These are phyloP conservation scores for Vireo griseus DNA, from an alignment of 2,797 vertebrate genomes.

Conservation along the genomic window DNA sequence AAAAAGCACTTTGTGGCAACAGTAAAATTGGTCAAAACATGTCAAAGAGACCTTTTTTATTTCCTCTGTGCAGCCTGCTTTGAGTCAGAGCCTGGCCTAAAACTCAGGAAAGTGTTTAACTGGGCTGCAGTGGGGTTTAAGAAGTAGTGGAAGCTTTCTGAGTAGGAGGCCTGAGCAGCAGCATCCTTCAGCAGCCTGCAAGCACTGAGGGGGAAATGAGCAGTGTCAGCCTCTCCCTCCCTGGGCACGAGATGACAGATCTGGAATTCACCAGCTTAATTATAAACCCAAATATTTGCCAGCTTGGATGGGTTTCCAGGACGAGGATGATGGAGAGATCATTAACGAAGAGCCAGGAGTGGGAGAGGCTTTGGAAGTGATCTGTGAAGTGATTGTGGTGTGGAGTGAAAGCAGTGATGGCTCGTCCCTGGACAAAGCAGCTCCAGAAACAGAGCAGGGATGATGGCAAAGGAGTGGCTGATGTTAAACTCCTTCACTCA, in stretches of 20 bases:
- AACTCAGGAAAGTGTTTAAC: accelerated
- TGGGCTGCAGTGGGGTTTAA: not conserved
- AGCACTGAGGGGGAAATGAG: not conserved
- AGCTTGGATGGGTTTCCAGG: not conserved
- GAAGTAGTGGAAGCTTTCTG: accelerated
- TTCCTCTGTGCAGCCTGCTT: not conserved
- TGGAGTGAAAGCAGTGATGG: accelerated
- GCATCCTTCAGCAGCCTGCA: not conserved
- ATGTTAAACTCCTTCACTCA: accelerated
- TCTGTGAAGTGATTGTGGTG: not conserved
- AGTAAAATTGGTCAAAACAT: not conserved
- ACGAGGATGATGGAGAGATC: not conserved
- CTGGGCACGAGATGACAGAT: not conserved
- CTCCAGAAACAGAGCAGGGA: not conserved
- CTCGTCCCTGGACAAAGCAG: accelerated
- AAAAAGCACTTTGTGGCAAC: not conserved
- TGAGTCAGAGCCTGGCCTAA: not conserved
- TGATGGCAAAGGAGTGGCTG: accelerated
- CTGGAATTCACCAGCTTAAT: not conserved
- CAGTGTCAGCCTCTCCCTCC: not conserved
- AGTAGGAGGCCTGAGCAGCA: accelerated
- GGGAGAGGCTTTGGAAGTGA: not conserved
- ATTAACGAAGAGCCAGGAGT: not conserved
- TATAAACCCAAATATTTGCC: not conserved
- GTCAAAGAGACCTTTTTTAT: not conserved